Evolutionary conservation across 2,797 vertebrate species (phyloP).

Genomic region (Schizothorax lantsangensis): DNA sequence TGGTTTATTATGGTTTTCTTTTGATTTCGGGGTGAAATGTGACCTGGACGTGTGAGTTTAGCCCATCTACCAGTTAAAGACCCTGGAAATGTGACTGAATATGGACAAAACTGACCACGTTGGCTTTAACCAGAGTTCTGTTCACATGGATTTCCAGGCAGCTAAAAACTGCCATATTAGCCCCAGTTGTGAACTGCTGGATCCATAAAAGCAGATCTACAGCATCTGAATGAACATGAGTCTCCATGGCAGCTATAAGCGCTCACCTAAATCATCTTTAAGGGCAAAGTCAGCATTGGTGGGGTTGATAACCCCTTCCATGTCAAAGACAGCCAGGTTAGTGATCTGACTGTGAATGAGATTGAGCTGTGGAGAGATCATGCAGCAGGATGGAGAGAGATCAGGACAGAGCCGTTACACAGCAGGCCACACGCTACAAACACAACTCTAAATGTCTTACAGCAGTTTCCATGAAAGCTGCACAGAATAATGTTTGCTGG

Average conservation of each 20-base stretch:
- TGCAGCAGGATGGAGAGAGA: slow-evolving; percentile 73
- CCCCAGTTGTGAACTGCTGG: background rate
- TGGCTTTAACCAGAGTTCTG: background rate
- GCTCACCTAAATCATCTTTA: slow-evolving; percentile 99
- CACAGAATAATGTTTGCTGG: background rate
- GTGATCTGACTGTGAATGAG: slow-evolving; percentile 99
- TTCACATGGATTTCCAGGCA: background rate
- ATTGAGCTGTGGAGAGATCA: slow-evolving; percentile 96
- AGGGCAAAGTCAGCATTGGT: slow-evolving; percentile 99
- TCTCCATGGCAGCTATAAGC: background rate
- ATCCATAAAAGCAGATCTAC: background rate
- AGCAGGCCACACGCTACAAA: background rate
- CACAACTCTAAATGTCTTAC: background rate
- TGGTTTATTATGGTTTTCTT: background rate
- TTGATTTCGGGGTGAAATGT: background rate
- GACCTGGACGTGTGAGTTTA: background rate
- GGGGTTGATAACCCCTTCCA: slow-evolving; percentile 99
- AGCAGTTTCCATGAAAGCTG: background rate
- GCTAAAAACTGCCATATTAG: background rate
- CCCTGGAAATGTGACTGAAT: background rate
- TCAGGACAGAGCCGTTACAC: slow-evolving; percentile 73
- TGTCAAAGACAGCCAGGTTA: slow-evolving; percentile 78
- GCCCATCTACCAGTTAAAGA: background rate
- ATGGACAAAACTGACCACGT: background rate
- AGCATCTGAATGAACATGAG: background rate